Base-by-base conservation (phyloP, 2,113 vertebrate genomes). In the Propithecus coquereli region DNA sequence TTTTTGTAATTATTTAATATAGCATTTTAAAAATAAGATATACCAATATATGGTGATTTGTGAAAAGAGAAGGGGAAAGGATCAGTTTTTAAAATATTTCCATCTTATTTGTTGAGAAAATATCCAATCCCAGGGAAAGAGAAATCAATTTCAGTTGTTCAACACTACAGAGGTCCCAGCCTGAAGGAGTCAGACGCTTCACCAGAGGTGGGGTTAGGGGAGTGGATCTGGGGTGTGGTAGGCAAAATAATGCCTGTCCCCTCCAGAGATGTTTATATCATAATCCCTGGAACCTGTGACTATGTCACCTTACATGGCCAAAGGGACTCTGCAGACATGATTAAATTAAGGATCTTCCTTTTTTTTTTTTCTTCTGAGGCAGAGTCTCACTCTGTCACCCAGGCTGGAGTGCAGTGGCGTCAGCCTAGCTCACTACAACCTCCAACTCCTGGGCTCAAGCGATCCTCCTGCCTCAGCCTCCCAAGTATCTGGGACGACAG, bases 131-230 rank as follows among this genome's bases (percentile, higher is more conserved):
- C 63, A 76, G 9, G 22, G 57, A 80, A 94, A 45, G 0, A 52
- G 45, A 90, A 84, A 87, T 81, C 30, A 57, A 16, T 11, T 70
- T 32, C 1, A 81, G 32, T 65, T 22, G 22, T n/a, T 71, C 61
- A 66, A 20, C 50, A 91, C 10, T 27, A 57, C 0, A 37, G 45
- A 52, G 2, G 14, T 8, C 27, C 68, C 27, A 86, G 12, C 18
- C 43, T 63, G 32, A 91, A 65, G 25, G 2, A 8, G 54, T 61
- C 17, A 16, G 20, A 25, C 17, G 7, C 11, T 18, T 85, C 20
- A 10, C 18, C 54, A 32, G 23, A 9, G 8, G 22, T 6, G 8
- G 5, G 0, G 2, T 3, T 0, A 6, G 16, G 50, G 11, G 18
- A 4, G 59, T 5, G 22, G 27, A 52, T 47, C 11, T 40, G 6